These are phyloP conservation scores for Thalpophila matura DNA, from an alignment of 2,888 invertebrate species.

Conservation along the genomic window DNA sequence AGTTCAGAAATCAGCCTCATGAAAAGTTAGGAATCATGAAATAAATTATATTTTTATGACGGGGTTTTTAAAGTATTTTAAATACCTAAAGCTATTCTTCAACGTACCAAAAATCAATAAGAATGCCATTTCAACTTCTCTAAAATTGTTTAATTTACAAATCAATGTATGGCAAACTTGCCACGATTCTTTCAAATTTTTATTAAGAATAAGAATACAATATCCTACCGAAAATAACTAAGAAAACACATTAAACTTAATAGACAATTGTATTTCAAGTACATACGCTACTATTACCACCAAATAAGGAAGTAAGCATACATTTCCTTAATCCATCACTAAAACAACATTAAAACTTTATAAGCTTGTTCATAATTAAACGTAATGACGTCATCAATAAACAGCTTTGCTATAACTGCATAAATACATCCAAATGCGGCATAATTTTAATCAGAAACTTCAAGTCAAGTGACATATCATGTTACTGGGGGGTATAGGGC, in stretches of 20 bases:
- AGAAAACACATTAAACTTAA: constrained; percentile 5
- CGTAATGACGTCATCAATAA: constrained; percentile 43
- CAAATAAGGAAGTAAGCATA: constrained; percentile 40
- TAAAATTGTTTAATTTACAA: too few species aligned
- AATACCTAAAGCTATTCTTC: too few species aligned
- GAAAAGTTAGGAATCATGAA: too few species aligned
- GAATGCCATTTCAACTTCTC: too few species aligned
- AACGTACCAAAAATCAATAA: too few species aligned
- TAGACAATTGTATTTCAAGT: constrained; percentile 33
- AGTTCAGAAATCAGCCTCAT: too few species aligned
- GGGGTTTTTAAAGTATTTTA: too few species aligned
- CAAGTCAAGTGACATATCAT: constrained; percentile 33
- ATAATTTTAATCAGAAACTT: constrained; percentile 49
- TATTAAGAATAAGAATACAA: neutral
- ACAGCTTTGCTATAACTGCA: constrained; percentile 28
- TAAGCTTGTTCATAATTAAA: constrained; percentile 32
- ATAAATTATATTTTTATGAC: too few species aligned
- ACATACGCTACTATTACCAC: constrained; percentile 19
- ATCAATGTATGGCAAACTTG: too few species aligned
- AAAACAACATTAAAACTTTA: constrained; percentile 32
- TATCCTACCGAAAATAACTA: neutral
- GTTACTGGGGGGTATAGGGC: constrained; percentile 41
- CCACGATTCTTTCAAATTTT: too few species aligned
- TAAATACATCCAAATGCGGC: constrained; percentile 25
- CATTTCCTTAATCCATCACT: constrained; percentile 48